These are phyloP conservation scores for Hypanus sabinus DNA, from an alignment of 2,113 vertebrate species.

Conservation along the genomic window DNA sequence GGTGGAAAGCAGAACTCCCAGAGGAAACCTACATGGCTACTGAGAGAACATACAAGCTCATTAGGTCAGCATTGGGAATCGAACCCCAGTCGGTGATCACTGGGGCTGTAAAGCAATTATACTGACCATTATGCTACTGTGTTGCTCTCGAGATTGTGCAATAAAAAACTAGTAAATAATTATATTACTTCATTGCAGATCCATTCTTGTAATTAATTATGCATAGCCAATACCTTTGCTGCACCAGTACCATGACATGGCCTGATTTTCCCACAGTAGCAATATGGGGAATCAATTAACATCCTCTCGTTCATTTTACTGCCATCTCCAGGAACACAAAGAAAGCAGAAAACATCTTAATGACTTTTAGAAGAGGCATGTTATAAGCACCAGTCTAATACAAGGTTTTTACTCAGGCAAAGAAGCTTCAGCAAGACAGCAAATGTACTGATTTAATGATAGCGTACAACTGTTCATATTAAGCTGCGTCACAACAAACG, in stretches of 20 bases:
- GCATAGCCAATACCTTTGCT: background rate
- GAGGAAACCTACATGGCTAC: no score
- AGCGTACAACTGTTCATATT: background rate
- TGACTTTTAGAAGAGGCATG: background rate
- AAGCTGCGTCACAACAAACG: conserved; percentile 8
- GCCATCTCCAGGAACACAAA: background rate
- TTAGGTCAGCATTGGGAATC: no score
- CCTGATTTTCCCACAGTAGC: background rate
- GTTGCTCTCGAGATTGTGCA: no score
- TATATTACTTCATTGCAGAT: background rate
- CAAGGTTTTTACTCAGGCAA: background rate
- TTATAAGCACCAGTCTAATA: background rate
- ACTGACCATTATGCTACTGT: no score
- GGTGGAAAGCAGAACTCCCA: no score
- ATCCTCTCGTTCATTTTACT: background rate
- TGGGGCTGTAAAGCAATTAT: no score
- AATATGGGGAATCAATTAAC: background rate
- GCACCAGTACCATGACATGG: background rate
- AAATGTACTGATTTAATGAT: conserved; percentile 4
- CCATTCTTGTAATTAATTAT: background rate
- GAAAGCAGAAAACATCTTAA: background rate
- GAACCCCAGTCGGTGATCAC: no score
- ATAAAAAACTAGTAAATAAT: background rate
- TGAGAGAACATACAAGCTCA: no score
- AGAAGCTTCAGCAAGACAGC: background rate